Percentiles rank a stretch among this genome's conserved stretches.
These are phyloP conservation scores for Chroicocephalus ridibundus DNA, from an alignment of 2,113 vertebrate species.

Conservation along the genomic window DNA sequence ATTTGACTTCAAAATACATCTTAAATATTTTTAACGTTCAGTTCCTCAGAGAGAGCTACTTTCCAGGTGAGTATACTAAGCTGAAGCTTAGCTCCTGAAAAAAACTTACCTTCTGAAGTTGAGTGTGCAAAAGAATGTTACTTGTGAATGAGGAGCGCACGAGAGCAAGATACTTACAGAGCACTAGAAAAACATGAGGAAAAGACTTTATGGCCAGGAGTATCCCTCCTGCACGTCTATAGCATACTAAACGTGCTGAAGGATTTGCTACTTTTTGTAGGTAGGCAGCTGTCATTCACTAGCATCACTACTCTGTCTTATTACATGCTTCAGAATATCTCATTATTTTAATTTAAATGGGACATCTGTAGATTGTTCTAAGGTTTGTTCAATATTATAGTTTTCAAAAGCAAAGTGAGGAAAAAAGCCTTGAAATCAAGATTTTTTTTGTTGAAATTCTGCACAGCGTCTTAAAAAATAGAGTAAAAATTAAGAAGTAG, in stretches of 20 bases:
- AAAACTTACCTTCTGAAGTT: not conserved
- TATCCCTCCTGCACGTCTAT: not conserved
- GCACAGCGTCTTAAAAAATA: not conserved
- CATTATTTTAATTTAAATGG: not conserved
- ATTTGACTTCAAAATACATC: not conserved
- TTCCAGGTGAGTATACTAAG: not conserved
- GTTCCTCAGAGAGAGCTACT: not conserved
- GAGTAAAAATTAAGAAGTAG: not conserved
- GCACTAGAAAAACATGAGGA: not conserved
- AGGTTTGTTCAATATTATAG: not conserved
- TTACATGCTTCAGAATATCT: not conserved
- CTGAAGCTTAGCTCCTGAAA: not conserved
- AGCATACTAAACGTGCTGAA: not conserved
- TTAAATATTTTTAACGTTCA: not conserved
- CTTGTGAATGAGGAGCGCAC: not conserved
- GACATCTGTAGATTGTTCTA: not conserved
- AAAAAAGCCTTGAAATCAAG: not conserved
- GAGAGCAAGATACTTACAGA: not conserved
- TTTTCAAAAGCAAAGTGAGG: not conserved
- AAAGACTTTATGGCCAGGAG: not conserved
- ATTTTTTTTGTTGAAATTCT: not conserved
- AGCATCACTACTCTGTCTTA: not conserved
- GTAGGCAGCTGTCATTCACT: not conserved
- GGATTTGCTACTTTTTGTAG: not conserved
- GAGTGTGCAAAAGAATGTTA: not conserved